Base-by-base conservation (phyloP, 2,113 vertebrate genomes). In the Centropus bengalensis region DNA sequence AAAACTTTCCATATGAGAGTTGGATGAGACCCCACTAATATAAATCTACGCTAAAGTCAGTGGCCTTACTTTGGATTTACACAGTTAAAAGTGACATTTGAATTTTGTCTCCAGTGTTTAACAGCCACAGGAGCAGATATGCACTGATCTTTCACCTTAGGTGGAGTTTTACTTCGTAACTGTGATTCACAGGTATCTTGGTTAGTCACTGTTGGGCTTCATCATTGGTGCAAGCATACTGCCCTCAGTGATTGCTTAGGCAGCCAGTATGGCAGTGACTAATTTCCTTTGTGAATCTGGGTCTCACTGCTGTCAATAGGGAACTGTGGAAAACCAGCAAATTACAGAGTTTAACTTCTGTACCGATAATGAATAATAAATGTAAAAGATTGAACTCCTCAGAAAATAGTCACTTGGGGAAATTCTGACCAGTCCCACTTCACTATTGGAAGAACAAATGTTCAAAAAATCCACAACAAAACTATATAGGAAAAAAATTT, bases 271-370 rank as follows among this genome's bases (percentile, higher is more conserved):
- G 71, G 52, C 86, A 71, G n/a, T 96, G 92, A 94, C 91, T 96
- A 78, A 96, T 84, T 81, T 96, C 82, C 95, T 94, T 27, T 75
- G 32, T 71, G 68, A 83, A 44, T 55, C 58, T 73, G 66, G 49
- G 58, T 76, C 81, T 89, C 55, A 7, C 24, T 79, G 58, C 40
- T 83, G 14, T 45, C 82, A 24, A 44, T 2, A 49, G 17, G 67
- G 36, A 82, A 82, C 14, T 40, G 23, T 64, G n/a, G 44, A 73
- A 90, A 83, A 83, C 4, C n/a, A 93, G 26, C 3, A 81, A 88
- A 84, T 40, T 58, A 56, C 1, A 36, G 52, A 92, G 75, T 58
- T 82, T 84, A 59, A 78, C 49, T 94, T 89, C 71, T 76, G 30
- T 64, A 70, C 60, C 56, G 36, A 74, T 83, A 75, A 27, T 0